phyloP scores from a whole-genome alignment of 2,888 invertebrate species.

The Spatulosminthurus flaviceps region DNA sequence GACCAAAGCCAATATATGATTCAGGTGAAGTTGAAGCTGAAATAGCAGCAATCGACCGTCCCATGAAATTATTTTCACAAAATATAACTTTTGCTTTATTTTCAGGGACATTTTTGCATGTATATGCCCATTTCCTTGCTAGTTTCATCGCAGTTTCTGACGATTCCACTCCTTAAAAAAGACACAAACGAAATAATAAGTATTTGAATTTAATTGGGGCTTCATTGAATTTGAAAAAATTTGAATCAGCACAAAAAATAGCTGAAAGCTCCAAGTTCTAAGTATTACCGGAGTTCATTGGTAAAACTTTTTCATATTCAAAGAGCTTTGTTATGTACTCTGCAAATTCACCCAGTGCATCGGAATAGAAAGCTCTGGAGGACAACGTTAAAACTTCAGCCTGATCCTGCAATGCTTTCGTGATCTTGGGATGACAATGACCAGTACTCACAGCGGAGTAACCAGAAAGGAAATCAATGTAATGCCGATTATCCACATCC shows the following conservation, averaged over 20 bases:
- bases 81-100: slow-evolving; percentile 89
- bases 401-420: slow-evolving; percentile 78
- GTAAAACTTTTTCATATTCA: slow-evolving; percentile 87
- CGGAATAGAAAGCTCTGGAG: slow-evolving; percentile 91
- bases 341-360: slow-evolving; percentile 85
- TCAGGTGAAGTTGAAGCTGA: slow-evolving; percentile 89
- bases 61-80: slow-evolving; percentile 95
- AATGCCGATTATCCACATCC: slow-evolving; percentile 92
- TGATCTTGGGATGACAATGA: slow-evolving; percentile 89
- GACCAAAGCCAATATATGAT: slow-evolving; percentile 87
- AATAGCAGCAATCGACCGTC: slow-evolving; percentile 87
- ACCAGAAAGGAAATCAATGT: slow-evolving; percentile 92
- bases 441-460: slow-evolving; percentile 97
- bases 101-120: slow-evolving; percentile 82
- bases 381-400: slow-evolving; percentile 82
- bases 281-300: slow-evolving; percentile 89
- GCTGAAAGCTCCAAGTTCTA: too few species aligned
- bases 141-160: slow-evolving; percentile 94
- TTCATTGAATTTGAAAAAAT: too few species aligned
- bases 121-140: slow-evolving; percentile 93
- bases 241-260: too few species aligned
- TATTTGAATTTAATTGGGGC: too few species aligned
- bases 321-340: slow-evolving; percentile 85
- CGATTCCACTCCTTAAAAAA: slow-evolving; percentile 90
- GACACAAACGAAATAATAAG: too few species aligned